phyloP scores from a whole-genome alignment of 2,113 vertebrate species.

The Gorsachius goisagi region DNA sequence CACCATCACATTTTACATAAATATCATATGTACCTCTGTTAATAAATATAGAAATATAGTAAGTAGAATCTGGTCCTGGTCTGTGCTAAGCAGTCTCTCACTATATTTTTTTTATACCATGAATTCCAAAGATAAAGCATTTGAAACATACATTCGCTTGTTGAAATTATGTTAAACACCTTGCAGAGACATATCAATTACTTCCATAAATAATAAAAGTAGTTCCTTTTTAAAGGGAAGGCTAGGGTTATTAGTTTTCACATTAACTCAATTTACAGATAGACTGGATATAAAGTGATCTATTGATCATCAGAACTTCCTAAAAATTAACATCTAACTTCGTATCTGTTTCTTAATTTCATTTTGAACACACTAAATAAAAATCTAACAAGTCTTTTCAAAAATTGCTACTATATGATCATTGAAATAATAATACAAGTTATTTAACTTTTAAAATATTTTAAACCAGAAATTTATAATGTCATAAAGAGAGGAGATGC shows the following conservation, averaged over 20 bases:
- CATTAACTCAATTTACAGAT: background rate
- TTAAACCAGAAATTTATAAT: background rate
- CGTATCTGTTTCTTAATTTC: background rate
- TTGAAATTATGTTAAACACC: background rate
- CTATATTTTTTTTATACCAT: background rate
- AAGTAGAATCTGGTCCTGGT: background rate
- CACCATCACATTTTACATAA: constrained; percentile 86
- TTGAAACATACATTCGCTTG: background rate
- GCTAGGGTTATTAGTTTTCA: background rate
- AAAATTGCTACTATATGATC: background rate
- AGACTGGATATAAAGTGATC: background rate
- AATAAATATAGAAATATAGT: constrained; percentile 25
- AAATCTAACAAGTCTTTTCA: background rate
- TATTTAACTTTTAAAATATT: background rate
- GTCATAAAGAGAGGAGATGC: background rate
- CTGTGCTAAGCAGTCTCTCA: background rate
- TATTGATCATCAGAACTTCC: background rate
- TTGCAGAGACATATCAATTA: background rate
- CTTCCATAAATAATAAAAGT: background rate
- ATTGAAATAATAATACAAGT: background rate
- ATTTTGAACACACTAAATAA: background rate
- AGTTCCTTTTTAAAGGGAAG: background rate
- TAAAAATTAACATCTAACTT: background rate
- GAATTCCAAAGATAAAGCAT: background rate
- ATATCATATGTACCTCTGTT: constrained; percentile 93